Evolutionary conservation across 2,797 vertebrate genomes (phyloP).

Genomic region (Salarias fasciatus): DNA sequence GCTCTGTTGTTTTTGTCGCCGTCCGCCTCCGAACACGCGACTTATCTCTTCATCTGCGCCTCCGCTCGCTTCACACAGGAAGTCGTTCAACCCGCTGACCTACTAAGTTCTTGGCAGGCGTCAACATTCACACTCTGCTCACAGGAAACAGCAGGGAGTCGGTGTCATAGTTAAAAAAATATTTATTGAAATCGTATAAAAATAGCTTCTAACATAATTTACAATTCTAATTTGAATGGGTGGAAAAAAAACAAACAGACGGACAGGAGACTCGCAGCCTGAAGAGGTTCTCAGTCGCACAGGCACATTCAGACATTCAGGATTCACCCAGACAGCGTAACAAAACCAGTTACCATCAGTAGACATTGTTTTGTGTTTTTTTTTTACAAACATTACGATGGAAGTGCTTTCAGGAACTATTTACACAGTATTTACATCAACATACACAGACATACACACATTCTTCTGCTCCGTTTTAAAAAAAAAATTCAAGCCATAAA

Average conservation of each 20-base stretch:
- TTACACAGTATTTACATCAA: conserved; percentile 77
- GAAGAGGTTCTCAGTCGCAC: conserved; percentile 33
- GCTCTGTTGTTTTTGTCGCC: neutral
- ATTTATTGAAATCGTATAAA: conserved; percentile 89
- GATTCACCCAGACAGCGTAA: conserved; percentile 42
- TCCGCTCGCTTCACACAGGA: conserved; percentile 46
- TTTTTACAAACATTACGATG: conserved; percentile 76
- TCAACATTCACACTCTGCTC: neutral
- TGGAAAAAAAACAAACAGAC: conserved; percentile 50
- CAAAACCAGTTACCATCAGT: conserved; percentile 74
- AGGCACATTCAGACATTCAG: conserved; percentile 29
- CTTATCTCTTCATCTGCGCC: conserved; percentile 45
- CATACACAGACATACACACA: conserved; percentile 62
- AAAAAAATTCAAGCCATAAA: conserved; percentile 78
- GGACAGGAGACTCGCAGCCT: conserved; percentile 68
- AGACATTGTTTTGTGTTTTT: conserved; percentile 76
- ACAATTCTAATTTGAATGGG: conserved; percentile 79
- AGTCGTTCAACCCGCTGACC: conserved; percentile 20
- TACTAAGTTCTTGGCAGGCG: conserved; percentile 3
- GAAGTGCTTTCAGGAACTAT: conserved; percentile 80
- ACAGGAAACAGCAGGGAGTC: conserved; percentile 22
- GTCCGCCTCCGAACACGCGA: conserved; percentile 3
- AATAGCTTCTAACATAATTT: conserved; percentile 83
- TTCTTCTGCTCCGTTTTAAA: conserved; percentile 61
- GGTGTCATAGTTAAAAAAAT: conserved; percentile 78